Evolutionary conservation across 2,888 invertebrate genomes (phyloP).

Genomic region (Caprella mutica): DNA sequence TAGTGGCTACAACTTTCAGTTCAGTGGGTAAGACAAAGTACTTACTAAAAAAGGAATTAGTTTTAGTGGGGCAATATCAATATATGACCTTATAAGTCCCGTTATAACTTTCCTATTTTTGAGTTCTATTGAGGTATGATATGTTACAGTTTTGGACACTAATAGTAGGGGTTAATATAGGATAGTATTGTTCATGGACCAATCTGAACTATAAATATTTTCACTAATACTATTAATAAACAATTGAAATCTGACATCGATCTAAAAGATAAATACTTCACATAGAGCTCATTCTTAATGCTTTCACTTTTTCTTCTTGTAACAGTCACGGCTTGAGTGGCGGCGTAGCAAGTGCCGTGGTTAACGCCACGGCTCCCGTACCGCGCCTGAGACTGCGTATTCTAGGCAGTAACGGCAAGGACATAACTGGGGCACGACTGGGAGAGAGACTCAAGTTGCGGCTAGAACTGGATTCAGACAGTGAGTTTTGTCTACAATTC

Average conservation of each 20-base stretch:
- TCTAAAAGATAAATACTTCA: too few relatives aligned
- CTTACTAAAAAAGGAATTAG: too few relatives aligned
- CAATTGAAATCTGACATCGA: too few relatives aligned
- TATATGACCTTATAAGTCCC: too few relatives aligned
- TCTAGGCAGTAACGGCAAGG: slow-evolving; percentile 48
- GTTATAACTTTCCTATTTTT: too few relatives aligned
- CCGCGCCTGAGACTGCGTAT: slow-evolving; percentile 50
- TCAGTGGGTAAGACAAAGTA: slow-evolving; percentile 5
- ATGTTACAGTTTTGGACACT: too few relatives aligned
- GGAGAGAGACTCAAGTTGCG: slow-evolving; percentile 55
- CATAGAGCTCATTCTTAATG: background rate
- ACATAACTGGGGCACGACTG: slow-evolving; percentile 54
- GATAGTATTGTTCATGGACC: too few relatives aligned
- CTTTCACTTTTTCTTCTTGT: background rate
- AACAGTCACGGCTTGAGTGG: slow-evolving; percentile 25
- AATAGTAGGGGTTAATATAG: too few relatives aligned
- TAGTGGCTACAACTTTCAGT: slow-evolving; percentile 22
- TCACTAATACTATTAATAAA: too few relatives aligned
- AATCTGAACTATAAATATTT: too few relatives aligned
- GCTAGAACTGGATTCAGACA: slow-evolving; percentile 49
- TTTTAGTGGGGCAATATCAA: too few relatives aligned
- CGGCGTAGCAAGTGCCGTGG: slow-evolving; percentile 36
- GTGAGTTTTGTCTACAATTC: slow-evolving; percentile 39
- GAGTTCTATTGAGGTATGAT: too few relatives aligned
- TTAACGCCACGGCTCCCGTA: slow-evolving; percentile 45